phyloP scores from a whole-genome alignment of 2,888 invertebrate species.

The Aphidius colemani region DNA sequence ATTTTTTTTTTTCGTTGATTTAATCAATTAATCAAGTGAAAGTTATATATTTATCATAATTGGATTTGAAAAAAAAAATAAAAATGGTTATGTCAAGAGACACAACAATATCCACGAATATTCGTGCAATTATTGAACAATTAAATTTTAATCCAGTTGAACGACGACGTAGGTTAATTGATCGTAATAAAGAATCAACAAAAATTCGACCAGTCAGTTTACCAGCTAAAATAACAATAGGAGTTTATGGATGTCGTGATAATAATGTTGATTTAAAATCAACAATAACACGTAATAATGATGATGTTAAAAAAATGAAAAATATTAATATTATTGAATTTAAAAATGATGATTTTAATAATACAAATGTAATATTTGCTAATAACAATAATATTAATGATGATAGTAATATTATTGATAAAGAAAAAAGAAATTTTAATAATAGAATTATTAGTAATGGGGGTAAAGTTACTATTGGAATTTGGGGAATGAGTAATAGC shows the following conservation, averaged over 20 bases:
- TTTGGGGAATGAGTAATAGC: slow-evolving; percentile 26
- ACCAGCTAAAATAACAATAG: slow-evolving; percentile 52
- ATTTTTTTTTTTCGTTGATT: too few relatives aligned
- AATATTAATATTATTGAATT: slow-evolving; percentile 27
- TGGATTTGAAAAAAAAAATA: slow-evolving; percentile 1
- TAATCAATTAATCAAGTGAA: slow-evolving; percentile 19
- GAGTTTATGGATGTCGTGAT: slow-evolving; percentile 50
- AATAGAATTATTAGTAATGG: slow-evolving; percentile 20
- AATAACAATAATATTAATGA: not conserved
- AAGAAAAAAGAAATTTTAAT: not conserved
- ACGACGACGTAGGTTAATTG: slow-evolving; percentile 44
- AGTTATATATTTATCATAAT: slow-evolving; percentile 9
- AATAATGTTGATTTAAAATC: slow-evolving; percentile 12
- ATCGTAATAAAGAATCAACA: slow-evolving; percentile 40
- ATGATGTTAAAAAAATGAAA: not conserved
- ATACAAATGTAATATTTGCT: slow-evolving; percentile 8
- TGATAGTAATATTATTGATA: not conserved
- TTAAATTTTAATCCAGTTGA: slow-evolving; percentile 56
- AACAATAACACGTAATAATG: slow-evolving; percentile 31
- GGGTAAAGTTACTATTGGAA: slow-evolving; percentile 34
- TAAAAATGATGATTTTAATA: slow-evolving; percentile 8
- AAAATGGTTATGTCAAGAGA: slow-evolving; percentile 56
- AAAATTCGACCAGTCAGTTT: slow-evolving; percentile 34
- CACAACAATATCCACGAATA: slow-evolving; percentile 53
- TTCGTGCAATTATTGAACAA: slow-evolving; percentile 57